Base-by-base conservation (phyloP, 2,797 vertebrate genomes). In the Gymnoscopelus braueri region DNA sequence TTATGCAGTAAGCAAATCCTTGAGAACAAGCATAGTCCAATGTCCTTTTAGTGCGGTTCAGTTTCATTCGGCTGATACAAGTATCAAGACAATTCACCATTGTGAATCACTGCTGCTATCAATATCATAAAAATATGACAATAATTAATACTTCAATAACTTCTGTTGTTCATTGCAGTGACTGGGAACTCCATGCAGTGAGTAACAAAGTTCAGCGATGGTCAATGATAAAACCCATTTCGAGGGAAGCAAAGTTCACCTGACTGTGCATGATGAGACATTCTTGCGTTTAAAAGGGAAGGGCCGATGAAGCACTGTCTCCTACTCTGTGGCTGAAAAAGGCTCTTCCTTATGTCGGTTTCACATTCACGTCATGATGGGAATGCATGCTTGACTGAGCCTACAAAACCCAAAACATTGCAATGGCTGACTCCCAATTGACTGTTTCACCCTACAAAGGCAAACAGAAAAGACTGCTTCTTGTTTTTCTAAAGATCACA, bases 151-250 rank as follows among this genome's bases (percentile, higher is more conserved):
- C 59, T 62, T 61, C 54, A 57, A 71, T 54, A 66, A 67, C 62
- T 83, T 62, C 51, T 67, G 79, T 65, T 65, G 72, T 78, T 47
- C 52, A 61, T 75, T 70, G 64, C 70, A 70, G 63, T 67, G 68
- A 76, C 80, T 60, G 69, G 77, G 58, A 90, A 76, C 76, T 66
- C 66, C 4, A 53, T 47, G 65, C 8, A 52, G 65, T 65, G 63
- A 63, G 88, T 83, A 77, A 79, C 89, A 93, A 94, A 92, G 92
- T 93, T 91, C 91, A 92, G 71, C 74, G 53, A 70, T 73, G 72
- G 87, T 91, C 82, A 92, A 90, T 91, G 88, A 94, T 92, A 90
- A 92, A 93, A 91, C 90, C 70, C 67, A 79, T 83, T 87, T 69
- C 79, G 73, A 79, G 65, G 50, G 85, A 92, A 86, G 84, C 91